Evolutionary conservation across 2,113 vertebrate genomes (phyloP), one percentile per base, ranked within the genome.

Genomic region (Thermophis baileyi): DNA sequence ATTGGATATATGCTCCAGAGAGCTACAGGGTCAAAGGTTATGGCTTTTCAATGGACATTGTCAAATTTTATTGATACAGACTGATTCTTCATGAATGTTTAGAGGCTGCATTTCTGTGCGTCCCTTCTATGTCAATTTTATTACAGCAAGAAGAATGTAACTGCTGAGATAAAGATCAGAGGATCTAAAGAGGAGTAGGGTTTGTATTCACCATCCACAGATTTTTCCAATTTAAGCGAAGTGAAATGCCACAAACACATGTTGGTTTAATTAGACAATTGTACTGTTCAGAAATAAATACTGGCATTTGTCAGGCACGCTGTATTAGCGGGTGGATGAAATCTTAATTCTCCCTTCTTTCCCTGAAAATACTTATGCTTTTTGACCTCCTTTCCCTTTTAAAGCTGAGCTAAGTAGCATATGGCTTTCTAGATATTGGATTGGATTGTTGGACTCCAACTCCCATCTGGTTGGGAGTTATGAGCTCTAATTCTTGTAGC

Each of bases 231-330:
- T 96, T 95, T 95, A 96, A 94, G 93, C 93, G 47, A 93, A 69
- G 94, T 86, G 94, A 90, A 96, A 96, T 92, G 90, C 88, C 94
- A 95, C 87, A 81, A 96, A 95, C 95, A 3, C 96, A 95, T 96
- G 86, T 94, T 95, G 95, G 90, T 95, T 25, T 95, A 96, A 96
- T 96, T 96, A 96, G 96, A 94, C 92, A 96, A 94, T 94, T 93
- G 63, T 94, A 89, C 95, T 92, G 94, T 91, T 74, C 53, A 96
- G 85, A 97, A 96, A 95, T 94, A 97, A 96, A 96, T 96, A 94
- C 91, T 93, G 94, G 50, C 46, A 92, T 94, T 96, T 96, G 91
- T 94, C 94, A 93, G 94, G 87, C 87, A 47, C 20, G 85, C 40
- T 44, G 86, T 1, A 20, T 92, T 91, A 93, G 91, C 89, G 12